Conservation (phyloP, 2,888 invertebrate genomes). For the Asteroscopus sphinx region DNA sequence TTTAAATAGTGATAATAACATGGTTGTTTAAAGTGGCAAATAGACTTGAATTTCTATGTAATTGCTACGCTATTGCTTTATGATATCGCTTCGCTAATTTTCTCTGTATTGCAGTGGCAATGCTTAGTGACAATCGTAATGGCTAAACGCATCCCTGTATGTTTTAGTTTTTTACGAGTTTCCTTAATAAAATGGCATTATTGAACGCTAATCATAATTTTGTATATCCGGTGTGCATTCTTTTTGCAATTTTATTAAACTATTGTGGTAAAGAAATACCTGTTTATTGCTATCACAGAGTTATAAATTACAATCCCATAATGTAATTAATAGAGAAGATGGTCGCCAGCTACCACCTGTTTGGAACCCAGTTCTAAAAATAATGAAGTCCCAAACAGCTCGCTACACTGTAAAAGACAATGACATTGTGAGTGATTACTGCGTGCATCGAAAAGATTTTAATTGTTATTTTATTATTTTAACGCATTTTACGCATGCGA, state of each 20-base stretch:
- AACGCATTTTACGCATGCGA: no score
- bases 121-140: conserved; percentile 17
- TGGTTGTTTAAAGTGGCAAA: conserved; percentile 26
- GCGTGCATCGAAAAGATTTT: no score
- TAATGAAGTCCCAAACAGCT: no score
- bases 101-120: conserved; percentile 1
- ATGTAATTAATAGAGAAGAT: no score
- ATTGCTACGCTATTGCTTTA: conserved; percentile 29
- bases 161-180: conserved; percentile 9
- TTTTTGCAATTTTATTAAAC: conserved; percentile 10
- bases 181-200: conserved; percentile 8
- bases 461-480: no score
- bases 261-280: conserved; percentile 7
- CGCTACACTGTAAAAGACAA: no score
- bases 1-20: conserved; percentile 30
- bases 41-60: conserved; percentile 33
- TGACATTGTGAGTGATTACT: no score
- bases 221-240: conserved; percentile 1
- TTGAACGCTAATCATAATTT: conserved; percentile 19
- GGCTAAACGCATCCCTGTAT: conserved; percentile 3
- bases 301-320: background rate
- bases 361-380: no score
- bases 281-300: conserved; percentile 5
- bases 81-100: conserved; percentile 6
- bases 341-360: no score